These are phyloP conservation scores for Plebejus argus DNA, from an alignment of 2,888 invertebrate genomes.

Conservation along the genomic window DNA sequence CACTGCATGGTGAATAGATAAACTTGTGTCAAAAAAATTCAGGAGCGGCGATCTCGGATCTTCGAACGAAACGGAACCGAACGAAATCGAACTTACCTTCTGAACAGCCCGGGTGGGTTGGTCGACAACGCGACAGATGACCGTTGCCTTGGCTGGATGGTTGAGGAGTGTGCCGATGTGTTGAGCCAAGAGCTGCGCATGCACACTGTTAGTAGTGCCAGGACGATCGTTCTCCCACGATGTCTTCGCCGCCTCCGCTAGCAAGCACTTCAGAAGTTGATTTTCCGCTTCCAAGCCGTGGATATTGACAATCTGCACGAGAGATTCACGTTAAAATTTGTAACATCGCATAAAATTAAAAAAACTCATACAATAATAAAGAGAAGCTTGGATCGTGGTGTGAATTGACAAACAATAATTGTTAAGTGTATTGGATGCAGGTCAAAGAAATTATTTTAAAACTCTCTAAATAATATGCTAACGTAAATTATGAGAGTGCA, in stretches of 20 bases:
- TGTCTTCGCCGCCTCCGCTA: slow-evolving; percentile 89
- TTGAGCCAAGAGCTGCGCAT: slow-evolving; percentile 81
- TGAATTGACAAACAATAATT: background rate
- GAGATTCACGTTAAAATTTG: slow-evolving; percentile 41
- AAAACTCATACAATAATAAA: slow-evolving; percentile 13
- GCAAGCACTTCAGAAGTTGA: slow-evolving; percentile 96
- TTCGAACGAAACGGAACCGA: too few species aligned
- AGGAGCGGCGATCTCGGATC: too few species aligned
- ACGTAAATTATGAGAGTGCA: background rate
- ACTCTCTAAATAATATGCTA: background rate
- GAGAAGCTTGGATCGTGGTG: slow-evolving; percentile 1
- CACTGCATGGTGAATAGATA: too few species aligned
- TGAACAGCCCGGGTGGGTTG: slow-evolving; percentile 87
- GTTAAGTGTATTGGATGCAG: background rate
- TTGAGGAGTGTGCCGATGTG: slow-evolving; percentile 86
- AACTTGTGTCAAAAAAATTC: too few species aligned
- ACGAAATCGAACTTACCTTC: slow-evolving; percentile 57
- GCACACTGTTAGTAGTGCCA: slow-evolving; percentile 86
- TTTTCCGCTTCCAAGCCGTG: slow-evolving; percentile 98
- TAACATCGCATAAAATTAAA: slow-evolving; percentile 29
- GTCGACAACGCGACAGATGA: slow-evolving; percentile 93
- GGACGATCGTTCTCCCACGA: slow-evolving; percentile 84
- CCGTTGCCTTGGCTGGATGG: slow-evolving; percentile 93
- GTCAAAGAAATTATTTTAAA: background rate
- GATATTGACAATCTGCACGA: slow-evolving; percentile 89